Evolutionary conservation across 2,888 invertebrate genomes (phyloP).

Genomic region (Erebia aethiops): DNA sequence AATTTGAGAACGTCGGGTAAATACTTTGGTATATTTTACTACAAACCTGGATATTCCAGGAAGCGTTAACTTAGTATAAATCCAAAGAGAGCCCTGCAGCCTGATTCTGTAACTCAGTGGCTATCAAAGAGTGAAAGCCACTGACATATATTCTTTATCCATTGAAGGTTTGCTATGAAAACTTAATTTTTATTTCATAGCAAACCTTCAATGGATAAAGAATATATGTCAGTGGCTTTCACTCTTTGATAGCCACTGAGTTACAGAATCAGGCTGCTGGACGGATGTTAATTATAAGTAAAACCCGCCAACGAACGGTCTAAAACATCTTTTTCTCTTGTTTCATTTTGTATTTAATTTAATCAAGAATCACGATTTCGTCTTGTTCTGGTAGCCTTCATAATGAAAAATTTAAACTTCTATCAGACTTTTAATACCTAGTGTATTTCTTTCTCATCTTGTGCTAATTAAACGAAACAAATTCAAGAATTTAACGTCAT

Average conservation of each 20-base stretch:
- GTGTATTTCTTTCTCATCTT: not conserved
- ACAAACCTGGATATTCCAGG: constrained; percentile 1
- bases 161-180: no score
- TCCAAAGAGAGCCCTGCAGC: not conserved
- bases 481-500: constrained; percentile 1
- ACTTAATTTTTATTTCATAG: no score
- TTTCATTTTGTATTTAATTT: constrained; percentile 15
- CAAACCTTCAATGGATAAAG: no score
- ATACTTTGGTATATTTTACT: no score
- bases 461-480: not conserved
- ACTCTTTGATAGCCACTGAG: no score
- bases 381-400: not conserved
- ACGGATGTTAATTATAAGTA: constrained; percentile 10
- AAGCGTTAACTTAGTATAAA: constrained; percentile 5
- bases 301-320: constrained; percentile 8
- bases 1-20: no score
- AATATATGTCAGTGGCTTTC: no score
- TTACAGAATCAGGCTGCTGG: no score
- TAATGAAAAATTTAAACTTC: not conserved
- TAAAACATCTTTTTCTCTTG: constrained; percentile 12
- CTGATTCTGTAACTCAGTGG: no score
- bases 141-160: no score
- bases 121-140: no score
- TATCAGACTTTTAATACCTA: not conserved
- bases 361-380: constrained; percentile 11